Percentiles rank a stretch among this genome's conserved stretches.
Conservation (phyloP, 2,113 vertebrate genomes). For the Sisor rabdophorus region DNA sequence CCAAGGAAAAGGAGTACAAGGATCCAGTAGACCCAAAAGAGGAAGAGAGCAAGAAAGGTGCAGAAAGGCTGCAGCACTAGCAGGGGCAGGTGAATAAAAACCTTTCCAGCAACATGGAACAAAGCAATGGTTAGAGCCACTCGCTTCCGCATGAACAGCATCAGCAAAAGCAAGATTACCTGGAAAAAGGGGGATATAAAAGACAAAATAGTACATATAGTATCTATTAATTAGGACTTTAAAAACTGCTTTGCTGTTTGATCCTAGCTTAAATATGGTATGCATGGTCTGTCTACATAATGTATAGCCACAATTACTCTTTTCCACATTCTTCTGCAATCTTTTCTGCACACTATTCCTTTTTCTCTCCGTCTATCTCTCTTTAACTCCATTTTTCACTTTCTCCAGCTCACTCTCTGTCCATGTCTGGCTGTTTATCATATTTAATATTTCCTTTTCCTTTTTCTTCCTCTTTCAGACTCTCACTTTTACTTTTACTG, state of each 20-base stretch:
- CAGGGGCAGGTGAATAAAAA: constrained; percentile 90
- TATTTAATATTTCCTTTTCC: background rate
- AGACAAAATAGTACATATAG: background rate
- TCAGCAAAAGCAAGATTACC: constrained; percentile 87
- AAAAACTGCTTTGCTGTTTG: constrained; percentile 5
- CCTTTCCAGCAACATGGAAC: constrained; percentile 95
- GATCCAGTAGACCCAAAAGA: constrained; percentile 96
- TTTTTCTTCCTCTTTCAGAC: too few species aligned
- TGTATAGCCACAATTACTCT: background rate
- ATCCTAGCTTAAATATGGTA: background rate
- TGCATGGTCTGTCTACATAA: constrained; percentile 5
- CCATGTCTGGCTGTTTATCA: background rate
- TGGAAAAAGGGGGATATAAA: constrained; percentile 51
- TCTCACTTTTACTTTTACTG: background rate
- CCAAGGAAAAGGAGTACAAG: constrained; percentile 91
- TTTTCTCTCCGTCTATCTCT: constrained; percentile 57
- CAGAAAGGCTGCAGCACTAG: constrained; percentile 93
- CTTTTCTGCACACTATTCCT: background rate
- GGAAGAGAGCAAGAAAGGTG: constrained; percentile 87
- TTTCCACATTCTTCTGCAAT: background rate
- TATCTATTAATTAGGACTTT: background rate
- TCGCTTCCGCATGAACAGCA: constrained; percentile 93
- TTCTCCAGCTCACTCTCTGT: constrained; percentile 62
- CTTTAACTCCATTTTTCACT: constrained; percentile 47
- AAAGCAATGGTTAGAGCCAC: constrained; percentile 93